phyloP scores from a whole-genome alignment of 2,797 vertebrate genomes.

The Corythornis leucogaster region DNA sequence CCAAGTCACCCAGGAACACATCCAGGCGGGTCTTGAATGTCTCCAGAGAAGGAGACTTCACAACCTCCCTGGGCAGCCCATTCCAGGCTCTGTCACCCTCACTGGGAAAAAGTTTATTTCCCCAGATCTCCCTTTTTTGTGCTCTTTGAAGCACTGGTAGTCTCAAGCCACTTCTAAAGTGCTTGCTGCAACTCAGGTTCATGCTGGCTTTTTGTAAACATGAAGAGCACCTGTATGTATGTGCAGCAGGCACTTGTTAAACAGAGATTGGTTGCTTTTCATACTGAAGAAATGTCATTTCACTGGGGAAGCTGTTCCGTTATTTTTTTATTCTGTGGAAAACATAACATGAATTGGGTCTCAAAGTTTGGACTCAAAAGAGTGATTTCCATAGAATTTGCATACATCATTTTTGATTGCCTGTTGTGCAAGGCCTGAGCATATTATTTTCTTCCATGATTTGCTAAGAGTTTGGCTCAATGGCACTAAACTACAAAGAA shows the following conservation, averaged over 20 bases:
- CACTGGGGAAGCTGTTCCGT: background rate
- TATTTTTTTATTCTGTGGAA: background rate
- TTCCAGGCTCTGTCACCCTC: no score
- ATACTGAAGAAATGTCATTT: background rate
- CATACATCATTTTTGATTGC: background rate
- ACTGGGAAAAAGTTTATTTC: background rate
- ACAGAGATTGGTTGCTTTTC: background rate
- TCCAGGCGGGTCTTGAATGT: no score
- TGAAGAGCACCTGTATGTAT: background rate
- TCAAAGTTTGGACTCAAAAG: background rate
- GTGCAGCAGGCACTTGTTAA: background rate
- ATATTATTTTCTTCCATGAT: background rate
- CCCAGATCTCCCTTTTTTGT: background rate
- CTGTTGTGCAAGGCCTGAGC: background rate
- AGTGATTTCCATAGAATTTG: background rate
- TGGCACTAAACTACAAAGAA: slow-evolving; percentile 2
- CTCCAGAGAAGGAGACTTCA: no score
- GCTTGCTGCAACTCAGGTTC: background rate
- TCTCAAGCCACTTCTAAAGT: background rate
- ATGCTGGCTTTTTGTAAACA: background rate
- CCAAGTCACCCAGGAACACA: no score
- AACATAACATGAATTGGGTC: background rate
- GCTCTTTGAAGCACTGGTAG: background rate
- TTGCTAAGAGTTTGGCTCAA: background rate
- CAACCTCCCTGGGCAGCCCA: no score